Conservation (phyloP, 2,888 invertebrate genomes). For the Drosophila nr. perissopoda region DNA sequence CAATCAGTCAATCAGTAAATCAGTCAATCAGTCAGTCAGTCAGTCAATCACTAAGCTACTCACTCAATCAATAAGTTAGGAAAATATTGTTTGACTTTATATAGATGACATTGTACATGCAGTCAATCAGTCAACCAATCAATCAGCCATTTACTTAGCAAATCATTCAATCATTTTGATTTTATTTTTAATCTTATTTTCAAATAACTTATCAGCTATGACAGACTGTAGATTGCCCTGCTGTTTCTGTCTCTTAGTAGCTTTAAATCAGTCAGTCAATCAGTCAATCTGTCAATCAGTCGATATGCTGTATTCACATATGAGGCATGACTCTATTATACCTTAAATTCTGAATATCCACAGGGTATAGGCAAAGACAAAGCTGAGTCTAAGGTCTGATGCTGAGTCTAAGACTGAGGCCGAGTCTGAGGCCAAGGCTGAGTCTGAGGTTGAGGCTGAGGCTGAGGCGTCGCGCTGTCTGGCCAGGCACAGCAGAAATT, state of each 20-base stretch:
- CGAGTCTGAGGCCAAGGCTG: conserved; percentile 7
- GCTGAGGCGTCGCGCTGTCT: conserved; percentile 44
- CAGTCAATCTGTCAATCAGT: background rate
- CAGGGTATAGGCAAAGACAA: conserved; percentile 25
- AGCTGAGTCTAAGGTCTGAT: conserved; percentile 20
- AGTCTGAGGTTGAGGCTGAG: conserved; percentile 2
- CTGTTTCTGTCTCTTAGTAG: no score
- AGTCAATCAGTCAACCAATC: background rate
- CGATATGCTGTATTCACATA: background rate
- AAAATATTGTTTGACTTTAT: background rate
- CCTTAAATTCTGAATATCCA: background rate
- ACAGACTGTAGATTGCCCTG: no score
- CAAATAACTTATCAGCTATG: background rate
- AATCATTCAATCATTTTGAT: background rate
- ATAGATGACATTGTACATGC: background rate
- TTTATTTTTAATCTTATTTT: background rate
- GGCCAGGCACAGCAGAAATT: conserved; percentile 74
- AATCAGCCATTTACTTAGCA: no score
- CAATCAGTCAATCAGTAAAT: background rate
- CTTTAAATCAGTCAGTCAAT: background rate
- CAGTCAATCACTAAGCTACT: background rate
- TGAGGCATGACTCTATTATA: background rate
- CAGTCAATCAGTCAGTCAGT: background rate
- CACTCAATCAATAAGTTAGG: background rate
- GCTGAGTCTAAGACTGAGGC: conserved; percentile 19